These are phyloP conservation scores for Emmelina monodactyla DNA, from an alignment of 2,888 invertebrate species.

Conservation along the genomic window DNA sequence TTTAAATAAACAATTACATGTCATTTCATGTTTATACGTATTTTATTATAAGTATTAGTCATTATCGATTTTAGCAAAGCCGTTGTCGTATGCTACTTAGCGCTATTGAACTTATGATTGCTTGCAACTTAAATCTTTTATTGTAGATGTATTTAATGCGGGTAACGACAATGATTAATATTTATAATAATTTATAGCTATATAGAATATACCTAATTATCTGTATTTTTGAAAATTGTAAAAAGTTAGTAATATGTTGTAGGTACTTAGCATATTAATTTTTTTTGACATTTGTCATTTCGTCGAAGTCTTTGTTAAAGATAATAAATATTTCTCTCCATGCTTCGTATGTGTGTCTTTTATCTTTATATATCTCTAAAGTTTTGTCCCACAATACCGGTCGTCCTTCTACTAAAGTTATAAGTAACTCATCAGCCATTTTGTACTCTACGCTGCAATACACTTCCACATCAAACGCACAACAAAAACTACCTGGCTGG, in stretches of 20 bases:
- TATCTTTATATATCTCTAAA: constrained; percentile 7
- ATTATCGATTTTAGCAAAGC: too few relatives aligned
- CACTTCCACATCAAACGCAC: neutral
- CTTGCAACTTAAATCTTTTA: too few relatives aligned
- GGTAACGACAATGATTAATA: too few relatives aligned
- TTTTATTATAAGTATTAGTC: too few relatives aligned
- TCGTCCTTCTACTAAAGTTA: constrained; percentile 7
- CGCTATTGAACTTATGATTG: too few relatives aligned
- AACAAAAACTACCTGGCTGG: neutral
- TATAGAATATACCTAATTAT: too few relatives aligned
- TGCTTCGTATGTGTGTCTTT: constrained; percentile 6
- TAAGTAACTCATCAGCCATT: constrained; percentile 2
- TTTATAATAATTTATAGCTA: too few relatives aligned
- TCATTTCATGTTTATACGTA: too few relatives aligned
- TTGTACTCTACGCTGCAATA: neutral
- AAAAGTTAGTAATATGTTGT: neutral
- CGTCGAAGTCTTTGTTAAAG: constrained; percentile 5
- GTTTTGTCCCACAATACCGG: constrained; percentile 8
- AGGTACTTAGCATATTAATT: constrained; percentile 7
- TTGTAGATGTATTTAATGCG: too few relatives aligned
- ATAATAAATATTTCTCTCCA: constrained; percentile 5
- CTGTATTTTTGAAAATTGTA: constrained; percentile 1
- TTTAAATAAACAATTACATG: neutral
- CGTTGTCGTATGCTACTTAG: too few relatives aligned
- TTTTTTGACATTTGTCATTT: constrained; percentile 5